These are phyloP conservation scores for Dendropsophus ebraccatus DNA, from an alignment of 2,113 vertebrate species.

Conservation along the genomic window DNA sequence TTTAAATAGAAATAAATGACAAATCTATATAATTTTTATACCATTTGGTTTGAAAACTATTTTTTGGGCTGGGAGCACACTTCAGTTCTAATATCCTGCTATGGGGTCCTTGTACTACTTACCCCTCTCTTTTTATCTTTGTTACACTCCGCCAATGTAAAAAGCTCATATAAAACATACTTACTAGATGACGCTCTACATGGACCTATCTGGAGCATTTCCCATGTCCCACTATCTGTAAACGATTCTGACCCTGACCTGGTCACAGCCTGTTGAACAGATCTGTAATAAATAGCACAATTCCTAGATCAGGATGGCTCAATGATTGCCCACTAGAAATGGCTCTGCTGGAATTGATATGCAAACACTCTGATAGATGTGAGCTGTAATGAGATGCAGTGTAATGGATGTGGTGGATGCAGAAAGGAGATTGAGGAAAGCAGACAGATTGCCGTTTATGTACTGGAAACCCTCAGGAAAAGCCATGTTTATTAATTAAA, in stretches of 20 bases:
- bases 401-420: constrained; percentile 51
- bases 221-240: neutral
- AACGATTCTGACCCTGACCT: neutral
- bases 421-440: constrained; percentile 21
- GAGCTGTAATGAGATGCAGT: constrained; percentile 48
- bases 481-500: constrained; percentile 54
- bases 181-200: neutral
- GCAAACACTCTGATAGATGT: constrained; percentile 39
- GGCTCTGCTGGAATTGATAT: constrained; percentile 42
- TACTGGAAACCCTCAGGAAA: constrained; percentile 51
- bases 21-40: too few relatives aligned
- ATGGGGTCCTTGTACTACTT: too few relatives aligned
- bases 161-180: too few relatives aligned
- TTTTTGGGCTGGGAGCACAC: too few relatives aligned
- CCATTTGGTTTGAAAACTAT: too few relatives aligned
- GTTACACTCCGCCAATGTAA: too few relatives aligned
- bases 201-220: neutral
- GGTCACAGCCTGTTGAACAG: neutral
- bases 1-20: too few relatives aligned
- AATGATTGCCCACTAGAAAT: constrained; percentile 23
- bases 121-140: too few relatives aligned
- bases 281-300: neutral
- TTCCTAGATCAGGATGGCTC: neutral
- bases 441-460: constrained; percentile 56
- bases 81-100: too few relatives aligned